A percentile compares a stretch with the other conserved stretches of the same genome.
phyloP scores from a whole-genome alignment of 2,113 vertebrate genomes.

The human region DNA sequence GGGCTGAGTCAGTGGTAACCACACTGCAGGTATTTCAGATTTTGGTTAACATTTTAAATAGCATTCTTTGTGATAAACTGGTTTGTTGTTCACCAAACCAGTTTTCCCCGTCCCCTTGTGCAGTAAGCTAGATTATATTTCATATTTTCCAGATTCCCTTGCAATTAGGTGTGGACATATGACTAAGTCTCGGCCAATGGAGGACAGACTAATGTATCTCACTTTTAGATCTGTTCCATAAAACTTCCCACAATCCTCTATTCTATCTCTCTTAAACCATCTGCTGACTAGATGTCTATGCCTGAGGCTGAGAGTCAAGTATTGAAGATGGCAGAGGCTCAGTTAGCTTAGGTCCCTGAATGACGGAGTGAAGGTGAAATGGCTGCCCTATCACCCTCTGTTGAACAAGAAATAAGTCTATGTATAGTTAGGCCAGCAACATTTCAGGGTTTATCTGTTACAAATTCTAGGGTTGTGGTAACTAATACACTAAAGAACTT shows the following conservation, averaged over 20 bases:
- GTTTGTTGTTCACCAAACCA: not conserved
- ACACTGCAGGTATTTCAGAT: not conserved
- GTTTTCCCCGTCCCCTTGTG: not conserved
- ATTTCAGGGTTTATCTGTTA: not conserved
- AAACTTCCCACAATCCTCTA: not conserved
- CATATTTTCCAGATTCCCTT: not conserved
- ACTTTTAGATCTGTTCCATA: not conserved
- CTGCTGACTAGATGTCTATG: not conserved
- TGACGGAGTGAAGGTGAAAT: not conserved
- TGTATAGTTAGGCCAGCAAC: not conserved
- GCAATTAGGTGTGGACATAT: not conserved
- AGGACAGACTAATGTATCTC: not conserved
- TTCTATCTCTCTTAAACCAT: not conserved
- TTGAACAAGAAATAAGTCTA: not conserved
- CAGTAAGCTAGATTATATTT: not conserved
- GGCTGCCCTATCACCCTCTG: not conserved
- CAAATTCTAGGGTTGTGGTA: not conserved
- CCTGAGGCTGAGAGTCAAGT: not conserved
- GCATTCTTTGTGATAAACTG: not conserved
- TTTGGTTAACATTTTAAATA: conserved; percentile 24
- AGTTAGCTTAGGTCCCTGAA: not conserved
- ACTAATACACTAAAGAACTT: not conserved
- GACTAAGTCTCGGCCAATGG: not conserved
- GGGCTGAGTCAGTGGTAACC: not conserved
- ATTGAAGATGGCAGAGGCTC: not conserved